phyloP scores from a whole-genome alignment of 2,113 vertebrate species.

The Ia io region DNA sequence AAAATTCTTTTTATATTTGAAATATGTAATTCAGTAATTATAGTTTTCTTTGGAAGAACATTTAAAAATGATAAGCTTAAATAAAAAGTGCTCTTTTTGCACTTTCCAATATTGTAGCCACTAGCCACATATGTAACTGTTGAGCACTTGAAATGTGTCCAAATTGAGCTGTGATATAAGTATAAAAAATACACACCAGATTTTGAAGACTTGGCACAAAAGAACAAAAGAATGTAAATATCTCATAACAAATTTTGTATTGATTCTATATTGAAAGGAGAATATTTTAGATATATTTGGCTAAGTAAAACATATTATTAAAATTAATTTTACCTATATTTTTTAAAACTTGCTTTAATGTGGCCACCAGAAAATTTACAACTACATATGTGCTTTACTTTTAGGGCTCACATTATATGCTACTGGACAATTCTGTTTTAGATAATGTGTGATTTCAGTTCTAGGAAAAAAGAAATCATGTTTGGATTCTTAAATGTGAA shows the following conservation, averaged over 20 bases:
- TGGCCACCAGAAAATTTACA: not conserved
- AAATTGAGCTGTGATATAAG: not conserved
- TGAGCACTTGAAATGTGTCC: not conserved
- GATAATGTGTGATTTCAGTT: not conserved
- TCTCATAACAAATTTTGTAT: not conserved
- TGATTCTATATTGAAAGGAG: not conserved
- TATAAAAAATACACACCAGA: not conserved
- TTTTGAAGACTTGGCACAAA: not conserved
- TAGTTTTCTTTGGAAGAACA: not conserved
- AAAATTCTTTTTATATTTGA: slow-evolving; percentile 10
- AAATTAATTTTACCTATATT: not conserved
- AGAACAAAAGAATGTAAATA: not conserved
- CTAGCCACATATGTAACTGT: not conserved
- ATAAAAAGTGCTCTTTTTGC: not conserved
- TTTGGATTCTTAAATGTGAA: not conserved
- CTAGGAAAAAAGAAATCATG: not conserved
- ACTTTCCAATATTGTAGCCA: not conserved
- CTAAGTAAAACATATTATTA: not conserved
- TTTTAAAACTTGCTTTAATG: not conserved
- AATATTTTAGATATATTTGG: not conserved
- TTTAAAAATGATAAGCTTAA: not conserved
- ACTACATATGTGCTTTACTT: not conserved
- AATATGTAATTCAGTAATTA: not conserved
- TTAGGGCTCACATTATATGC: not conserved
- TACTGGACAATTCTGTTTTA: not conserved